Conservation (phyloP, 2,888 invertebrate genomes). For the Branchellion lobata region DNA sequence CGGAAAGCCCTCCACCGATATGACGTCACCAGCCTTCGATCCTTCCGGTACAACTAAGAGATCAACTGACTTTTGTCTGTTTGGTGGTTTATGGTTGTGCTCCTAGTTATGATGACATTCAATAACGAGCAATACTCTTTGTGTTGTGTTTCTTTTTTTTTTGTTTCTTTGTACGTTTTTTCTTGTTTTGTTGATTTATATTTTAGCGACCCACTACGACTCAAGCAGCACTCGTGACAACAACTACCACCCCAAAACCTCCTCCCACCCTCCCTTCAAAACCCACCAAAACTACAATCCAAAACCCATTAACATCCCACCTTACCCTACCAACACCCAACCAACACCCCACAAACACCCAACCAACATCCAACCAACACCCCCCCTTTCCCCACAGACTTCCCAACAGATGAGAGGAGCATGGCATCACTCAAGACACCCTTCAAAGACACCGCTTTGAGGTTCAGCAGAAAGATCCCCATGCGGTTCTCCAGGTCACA, state of each 20-base stretch:
- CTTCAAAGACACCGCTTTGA: constrained; percentile 67
- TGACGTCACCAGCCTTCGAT: constrained; percentile 78
- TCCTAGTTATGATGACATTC: too few species aligned
- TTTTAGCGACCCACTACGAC: too few species aligned
- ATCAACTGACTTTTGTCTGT: constrained; percentile 69
- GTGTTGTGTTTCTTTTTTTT: too few species aligned
- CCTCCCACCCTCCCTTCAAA: too few species aligned
- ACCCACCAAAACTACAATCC: too few species aligned
- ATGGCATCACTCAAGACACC: constrained; percentile 88
- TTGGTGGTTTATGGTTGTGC: constrained; percentile 47
- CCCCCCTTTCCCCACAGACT: constrained; percentile 35
- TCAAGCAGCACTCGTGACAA: too few species aligned
- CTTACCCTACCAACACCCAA: too few species aligned
- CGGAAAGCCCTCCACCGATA: constrained; percentile 80
- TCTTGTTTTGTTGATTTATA: too few species aligned
- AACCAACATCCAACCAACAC: too few species aligned
- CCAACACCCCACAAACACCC: background rate
- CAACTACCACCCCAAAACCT: too few species aligned
- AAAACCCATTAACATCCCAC: too few species aligned
- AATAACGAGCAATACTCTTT: too few species aligned
- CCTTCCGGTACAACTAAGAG: constrained; percentile 77
- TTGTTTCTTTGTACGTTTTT: background rate
- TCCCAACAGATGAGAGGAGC: constrained; percentile 84
- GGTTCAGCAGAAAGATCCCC: constrained; percentile 67
- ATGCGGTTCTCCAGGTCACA: constrained; percentile 64